Conservation (phyloP, 2,797 vertebrate species). For the Sardinella longiceps region DNA sequence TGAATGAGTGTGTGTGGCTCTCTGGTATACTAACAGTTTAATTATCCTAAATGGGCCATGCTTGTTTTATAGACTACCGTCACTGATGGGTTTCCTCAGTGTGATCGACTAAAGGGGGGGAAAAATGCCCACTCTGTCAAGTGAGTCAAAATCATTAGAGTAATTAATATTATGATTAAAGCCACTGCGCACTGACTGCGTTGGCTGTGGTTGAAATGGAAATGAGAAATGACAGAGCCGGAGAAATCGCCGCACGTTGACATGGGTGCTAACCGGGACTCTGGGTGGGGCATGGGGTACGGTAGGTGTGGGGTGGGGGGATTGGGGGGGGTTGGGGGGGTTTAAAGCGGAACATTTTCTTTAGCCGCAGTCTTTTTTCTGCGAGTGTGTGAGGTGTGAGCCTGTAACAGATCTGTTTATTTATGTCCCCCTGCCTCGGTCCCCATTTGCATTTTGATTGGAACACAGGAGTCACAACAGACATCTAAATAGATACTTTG, state of each 20-base stretch:
- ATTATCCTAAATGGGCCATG: slow-evolving; percentile 26
- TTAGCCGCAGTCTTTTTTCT: slow-evolving; percentile 70
- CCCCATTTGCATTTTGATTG: slow-evolving; percentile 82
- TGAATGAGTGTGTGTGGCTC: background rate
- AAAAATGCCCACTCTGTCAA: slow-evolving; percentile 17
- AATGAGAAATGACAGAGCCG: slow-evolving; percentile 38
- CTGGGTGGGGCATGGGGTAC: slow-evolving; percentile 45
- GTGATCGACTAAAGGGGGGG: slow-evolving; percentile 3
- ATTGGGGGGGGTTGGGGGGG: slow-evolving; percentile 40
- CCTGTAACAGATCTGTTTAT: slow-evolving; percentile 68
- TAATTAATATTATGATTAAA: slow-evolving; percentile 24
- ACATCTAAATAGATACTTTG: slow-evolving; percentile 75
- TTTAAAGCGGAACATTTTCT: slow-evolving; percentile 52
- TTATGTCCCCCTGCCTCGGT: slow-evolving; percentile 68
- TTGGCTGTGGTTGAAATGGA: slow-evolving; percentile 52
- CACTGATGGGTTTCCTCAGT: slow-evolving; percentile 21
- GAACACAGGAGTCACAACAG: slow-evolving; percentile 73
- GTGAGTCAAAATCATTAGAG: slow-evolving; percentile 22
- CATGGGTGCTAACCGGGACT: slow-evolving; percentile 57
- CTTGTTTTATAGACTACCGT: slow-evolving; percentile 23
- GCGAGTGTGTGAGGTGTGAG: slow-evolving; percentile 61
- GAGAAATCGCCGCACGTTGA: slow-evolving; percentile 29
- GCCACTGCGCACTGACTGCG: background rate
- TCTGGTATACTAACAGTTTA: slow-evolving; percentile 21
- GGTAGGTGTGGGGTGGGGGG: slow-evolving; percentile 26